Conservation (phyloP, 2,888 invertebrate genomes). For the Caenorhabditis wallacei region DNA sequence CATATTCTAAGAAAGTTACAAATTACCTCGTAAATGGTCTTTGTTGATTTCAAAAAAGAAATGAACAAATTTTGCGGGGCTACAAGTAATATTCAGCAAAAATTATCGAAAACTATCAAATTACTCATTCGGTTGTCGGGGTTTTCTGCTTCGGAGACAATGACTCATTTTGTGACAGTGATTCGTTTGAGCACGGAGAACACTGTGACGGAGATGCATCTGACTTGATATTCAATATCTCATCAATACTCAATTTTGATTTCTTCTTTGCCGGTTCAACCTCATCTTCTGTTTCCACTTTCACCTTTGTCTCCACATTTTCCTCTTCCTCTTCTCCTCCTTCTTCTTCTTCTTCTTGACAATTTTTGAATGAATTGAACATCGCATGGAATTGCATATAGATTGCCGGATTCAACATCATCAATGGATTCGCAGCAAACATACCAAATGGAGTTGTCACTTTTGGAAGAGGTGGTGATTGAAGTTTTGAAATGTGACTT, state of each 20-base stretch:
- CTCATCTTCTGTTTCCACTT: not conserved
- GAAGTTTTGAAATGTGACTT: constrained; percentile 25
- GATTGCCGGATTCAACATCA: constrained; percentile 73
- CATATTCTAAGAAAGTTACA: too few species aligned
- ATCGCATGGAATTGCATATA: constrained; percentile 55
- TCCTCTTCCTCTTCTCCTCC: too few species aligned
- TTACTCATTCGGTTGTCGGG: too few species aligned
- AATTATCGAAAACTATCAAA: too few species aligned
- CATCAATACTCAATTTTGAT: constrained; percentile 73
- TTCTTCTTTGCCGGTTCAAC: constrained; percentile 53
- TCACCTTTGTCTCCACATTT: constrained; percentile 21
- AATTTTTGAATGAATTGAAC: constrained; percentile 33
- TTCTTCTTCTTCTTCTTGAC: constrained; percentile 37
- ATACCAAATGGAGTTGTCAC: constrained; percentile 53
- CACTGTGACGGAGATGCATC: constrained; percentile 63
- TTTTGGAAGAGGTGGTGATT: constrained; percentile 39
- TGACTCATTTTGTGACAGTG: too few species aligned
- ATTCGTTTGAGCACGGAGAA: constrained; percentile 60
- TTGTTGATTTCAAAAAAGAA: too few species aligned
- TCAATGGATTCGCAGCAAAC: constrained; percentile 64
- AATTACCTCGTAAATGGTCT: too few species aligned
- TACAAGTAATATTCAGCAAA: too few species aligned
- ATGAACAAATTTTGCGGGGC: too few species aligned
- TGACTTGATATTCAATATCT: constrained; percentile 71
- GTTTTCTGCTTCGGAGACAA: constrained; percentile 31